Base-by-base conservation (phyloP, 2,113 vertebrate genomes). In the Talpa occidentalis region DNA sequence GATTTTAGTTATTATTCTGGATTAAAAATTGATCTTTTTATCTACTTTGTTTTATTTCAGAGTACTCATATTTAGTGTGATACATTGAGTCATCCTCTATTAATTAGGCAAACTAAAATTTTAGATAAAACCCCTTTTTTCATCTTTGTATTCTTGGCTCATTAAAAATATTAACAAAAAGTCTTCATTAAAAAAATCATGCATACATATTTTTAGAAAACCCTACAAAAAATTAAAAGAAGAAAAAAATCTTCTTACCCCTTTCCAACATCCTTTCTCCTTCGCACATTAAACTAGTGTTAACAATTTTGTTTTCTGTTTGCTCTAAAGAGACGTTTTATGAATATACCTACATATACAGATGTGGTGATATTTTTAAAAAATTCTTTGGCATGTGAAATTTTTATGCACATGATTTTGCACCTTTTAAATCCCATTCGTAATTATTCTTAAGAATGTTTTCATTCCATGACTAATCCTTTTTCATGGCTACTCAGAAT, bases 391-490 rank as follows among this genome's bases (percentile, higher is more conserved):
- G 49, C 16, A 35, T 56, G 14, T 90, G 42, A 10, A 82, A 11
- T 83, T 89, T 28, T 88, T 93, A 47, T 64, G 28, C 16, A 54
- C 0, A 77, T 1, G 24, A 9, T 70, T 89, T 12, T 95, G 32
- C 15, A 22, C 1, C 1, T 87, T 93, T 92, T 82, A 74, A 80
- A 76, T 78, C 14, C 3, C 47, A 30, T 94, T 88, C 54, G 9
- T 70, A 73, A 78, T 84, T 92, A 67, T 32, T 90, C 92, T 93
- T 77, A 37, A 87, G 17, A 69, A 52, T 80, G 80, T 67, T 94
- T 59, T 52, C 3, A 60, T 90, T 90, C n/a, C n/a, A 81, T 69
- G 56, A 7, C 37, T 92, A 69, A 59, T 88, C 6, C 5, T 86
- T 91, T 80, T 49, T 60, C 26, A 60, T 83, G 59, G 49, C 47